Conservation (phyloP, 2,797 vertebrate genomes). For the Eutrigla gurnardus region DNA sequence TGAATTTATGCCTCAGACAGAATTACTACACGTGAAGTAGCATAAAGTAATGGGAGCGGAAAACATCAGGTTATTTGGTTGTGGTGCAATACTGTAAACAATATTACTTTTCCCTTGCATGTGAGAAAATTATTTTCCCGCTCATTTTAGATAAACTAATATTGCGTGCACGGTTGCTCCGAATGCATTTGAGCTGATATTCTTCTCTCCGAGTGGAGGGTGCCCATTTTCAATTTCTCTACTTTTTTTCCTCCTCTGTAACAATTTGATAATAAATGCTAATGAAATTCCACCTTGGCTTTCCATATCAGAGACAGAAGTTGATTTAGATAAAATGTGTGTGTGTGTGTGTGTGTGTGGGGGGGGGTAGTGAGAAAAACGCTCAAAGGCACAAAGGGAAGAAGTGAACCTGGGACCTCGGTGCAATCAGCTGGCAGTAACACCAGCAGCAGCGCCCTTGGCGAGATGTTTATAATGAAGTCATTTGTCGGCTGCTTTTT, state of each 20-base stretch:
- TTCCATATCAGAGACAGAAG: slow-evolving; percentile 54
- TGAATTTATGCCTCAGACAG: slow-evolving; percentile 39
- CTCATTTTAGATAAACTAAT: slow-evolving; percentile 43
- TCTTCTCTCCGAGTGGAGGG: slow-evolving; percentile 16
- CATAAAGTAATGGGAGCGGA: slow-evolving; percentile 41
- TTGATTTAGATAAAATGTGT: slow-evolving; percentile 62
- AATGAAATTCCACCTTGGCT: slow-evolving; percentile 67
- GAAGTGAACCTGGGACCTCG: slow-evolving; percentile 32
- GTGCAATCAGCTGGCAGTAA: slow-evolving; percentile 19
- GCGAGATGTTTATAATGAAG: slow-evolving; percentile 22
- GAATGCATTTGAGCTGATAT: slow-evolving; percentile 41
- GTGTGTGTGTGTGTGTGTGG: too few relatives aligned
- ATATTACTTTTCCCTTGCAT: slow-evolving; percentile 57
- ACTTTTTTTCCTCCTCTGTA: background rate
- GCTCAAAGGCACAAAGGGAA: slow-evolving; percentile 44
- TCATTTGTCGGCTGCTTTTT: slow-evolving; percentile 19
- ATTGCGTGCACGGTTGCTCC: slow-evolving; percentile 9
- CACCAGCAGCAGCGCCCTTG: slow-evolving; percentile 39
- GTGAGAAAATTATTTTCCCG: slow-evolving; percentile 52
- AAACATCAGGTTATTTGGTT: slow-evolving; percentile 50
- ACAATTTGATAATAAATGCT: slow-evolving; percentile 60
- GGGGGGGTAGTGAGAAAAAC: background rate
- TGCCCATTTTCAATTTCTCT: slow-evolving; percentile 36
- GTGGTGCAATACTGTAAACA: slow-evolving; percentile 43
- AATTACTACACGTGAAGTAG: slow-evolving; percentile 44